Base-by-base conservation (phyloP, 2,888 invertebrate species). In the Diploptera punctata region DNA sequence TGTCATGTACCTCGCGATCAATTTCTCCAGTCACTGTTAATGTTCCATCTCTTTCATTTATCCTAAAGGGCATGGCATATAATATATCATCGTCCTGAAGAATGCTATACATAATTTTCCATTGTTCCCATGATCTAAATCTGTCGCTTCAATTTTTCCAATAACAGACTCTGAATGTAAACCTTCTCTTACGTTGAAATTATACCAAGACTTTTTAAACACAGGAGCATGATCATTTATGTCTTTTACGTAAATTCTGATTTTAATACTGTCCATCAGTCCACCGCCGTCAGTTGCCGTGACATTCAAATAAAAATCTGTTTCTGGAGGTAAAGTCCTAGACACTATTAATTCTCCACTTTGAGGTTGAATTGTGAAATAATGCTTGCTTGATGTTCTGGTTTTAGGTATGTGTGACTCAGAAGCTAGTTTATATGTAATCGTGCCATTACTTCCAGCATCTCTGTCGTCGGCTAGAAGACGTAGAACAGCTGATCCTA, bases 211-310 rank as follows among this genome's bases (percentile, higher is more conserved):
- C 77, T 93, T 92, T 77, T 90, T 90, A 76, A 95, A 95, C 75
- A 91, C 88, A 0, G 95, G 95, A 4, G 91, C 89, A 80, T 95
- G 94, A 78, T 95, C 92, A 81, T 95, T 95, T 0, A 95, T 88
- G 79, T 94, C 94, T 78, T 88, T 88, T 0, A 95, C 87, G 65
- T 88, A 88, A n/a, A 95, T 86, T 76, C 91, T 86, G 3, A 95
- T 82, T 5, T 89, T 88, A 1, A 93, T 87, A 68, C 87, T 86
- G 77, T 94, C 93, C 76, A 87, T 88, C 2, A 94, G 82, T 2
- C 91, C 92, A 3, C 92, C 94, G 0, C 89, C 87, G 80, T 96
- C 96, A 18, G 87, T 84, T 0, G 93, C 95, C 0, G 92, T 88
- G 3, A 95, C 85, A 77, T 93, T 92, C 3, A 96, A 81, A 71